Evolutionary conservation across 2,888 invertebrate genomes (phyloP).

Genomic region (Invenusta paracnida): DNA sequence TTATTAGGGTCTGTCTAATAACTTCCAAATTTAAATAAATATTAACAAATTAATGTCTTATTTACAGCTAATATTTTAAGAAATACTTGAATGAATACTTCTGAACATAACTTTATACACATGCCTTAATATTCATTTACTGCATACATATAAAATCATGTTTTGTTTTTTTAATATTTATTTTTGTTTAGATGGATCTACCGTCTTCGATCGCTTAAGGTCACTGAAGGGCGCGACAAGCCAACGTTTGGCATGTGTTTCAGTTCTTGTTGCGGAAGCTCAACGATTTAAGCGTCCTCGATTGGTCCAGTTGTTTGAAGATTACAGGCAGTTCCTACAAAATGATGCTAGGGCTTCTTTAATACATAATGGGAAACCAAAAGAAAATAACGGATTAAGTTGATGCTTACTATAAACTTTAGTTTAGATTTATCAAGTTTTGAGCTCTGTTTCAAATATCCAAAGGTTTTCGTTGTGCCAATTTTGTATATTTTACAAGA

Average conservation of each 20-base stretch:
- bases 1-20: too few relatives aligned
- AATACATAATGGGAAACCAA: background rate
- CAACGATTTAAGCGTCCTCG: conserved; percentile 17
- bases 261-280: conserved; percentile 11
- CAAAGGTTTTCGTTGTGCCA: background rate
- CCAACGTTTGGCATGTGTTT: background rate
- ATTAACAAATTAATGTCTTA: too few relatives aligned
- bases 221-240: background rate
- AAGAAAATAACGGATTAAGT: background rate
- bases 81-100: too few relatives aligned
- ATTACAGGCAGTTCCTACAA: background rate
- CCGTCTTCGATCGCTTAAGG: background rate
- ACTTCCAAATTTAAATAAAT: too few relatives aligned
- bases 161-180: too few relatives aligned
- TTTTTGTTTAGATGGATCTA: background rate
- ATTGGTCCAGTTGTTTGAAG: background rate
- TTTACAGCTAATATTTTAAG: too few relatives aligned
- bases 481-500: conserved; percentile 7
- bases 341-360: background rate
- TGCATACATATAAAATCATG: too few relatives aligned
- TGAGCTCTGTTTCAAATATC: background rate
- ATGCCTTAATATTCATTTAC: too few relatives aligned
- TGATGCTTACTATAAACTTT: background rate
- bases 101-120: too few relatives aligned
- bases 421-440: too few relatives aligned